Conservation (phyloP, 2,888 invertebrate genomes). For the Spodoptera picta region DNA sequence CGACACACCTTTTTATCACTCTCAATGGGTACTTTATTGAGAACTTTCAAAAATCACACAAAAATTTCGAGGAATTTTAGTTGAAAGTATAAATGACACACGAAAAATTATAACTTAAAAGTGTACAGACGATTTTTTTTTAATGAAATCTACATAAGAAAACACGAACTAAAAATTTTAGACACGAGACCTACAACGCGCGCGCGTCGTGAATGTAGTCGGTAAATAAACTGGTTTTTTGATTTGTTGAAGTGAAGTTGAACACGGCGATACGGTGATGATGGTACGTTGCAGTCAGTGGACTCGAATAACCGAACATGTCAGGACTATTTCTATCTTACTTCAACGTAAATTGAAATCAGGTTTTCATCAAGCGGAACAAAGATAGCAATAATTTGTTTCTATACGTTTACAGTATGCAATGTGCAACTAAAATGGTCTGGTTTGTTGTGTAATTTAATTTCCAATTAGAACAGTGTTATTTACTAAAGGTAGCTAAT, state of each 20-base stretch:
- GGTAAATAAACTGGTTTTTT: conserved; percentile 87
- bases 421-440: conserved; percentile 16
- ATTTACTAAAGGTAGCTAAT: no score
- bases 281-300: conserved; percentile 43
- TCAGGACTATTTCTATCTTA: conserved; percentile 20
- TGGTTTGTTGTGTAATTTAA: not conserved
- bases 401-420: conserved; percentile 7
- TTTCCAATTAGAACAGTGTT: no score
- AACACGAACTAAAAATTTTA: conserved; percentile 61
- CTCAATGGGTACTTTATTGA: conserved; percentile 31
- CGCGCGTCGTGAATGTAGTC: conserved; percentile 70
- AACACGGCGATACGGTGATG: conserved; percentile 19
- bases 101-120: conserved; percentile 35
- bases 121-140: conserved; percentile 48
- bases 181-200: conserved; percentile 58
- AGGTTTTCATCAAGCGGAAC: conserved; percentile 4
- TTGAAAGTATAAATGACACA: conserved; percentile 7
- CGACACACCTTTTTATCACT: conserved; percentile 74
- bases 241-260: conserved; percentile 59
- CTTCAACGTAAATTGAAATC: conserved; percentile 3
- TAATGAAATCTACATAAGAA: conserved; percentile 61
- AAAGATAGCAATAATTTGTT: conserved; percentile 28
- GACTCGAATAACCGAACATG: conserved; percentile 1
- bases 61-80: conserved; percentile 13
- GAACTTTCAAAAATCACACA: conserved; percentile 34